These are phyloP conservation scores for Eurypyga helias DNA, from an alignment of 2,113 vertebrate genomes.

Conservation along the genomic window DNA sequence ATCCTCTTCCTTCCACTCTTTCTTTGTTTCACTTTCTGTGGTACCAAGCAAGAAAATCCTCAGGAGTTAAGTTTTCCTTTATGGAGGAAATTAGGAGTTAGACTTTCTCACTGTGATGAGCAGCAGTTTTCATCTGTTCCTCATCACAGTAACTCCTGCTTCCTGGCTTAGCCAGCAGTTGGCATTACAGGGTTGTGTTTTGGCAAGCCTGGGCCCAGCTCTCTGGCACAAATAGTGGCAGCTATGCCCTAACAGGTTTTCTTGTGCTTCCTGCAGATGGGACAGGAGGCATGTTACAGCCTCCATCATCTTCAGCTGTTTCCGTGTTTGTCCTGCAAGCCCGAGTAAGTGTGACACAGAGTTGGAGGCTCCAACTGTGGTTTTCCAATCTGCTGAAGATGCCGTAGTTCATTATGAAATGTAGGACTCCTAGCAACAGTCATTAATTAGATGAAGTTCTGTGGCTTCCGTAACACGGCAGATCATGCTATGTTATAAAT, in stretches of 20 bases:
- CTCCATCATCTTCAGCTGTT: neutral
- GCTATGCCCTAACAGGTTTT: neutral
- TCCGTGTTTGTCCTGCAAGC: neutral
- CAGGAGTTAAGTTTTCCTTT: neutral
- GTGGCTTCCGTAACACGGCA: neutral
- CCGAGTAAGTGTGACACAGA: neutral
- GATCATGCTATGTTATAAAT: accelerated
- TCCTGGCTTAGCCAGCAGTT: neutral
- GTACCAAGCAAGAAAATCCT: neutral
- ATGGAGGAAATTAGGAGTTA: neutral
- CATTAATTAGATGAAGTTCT: neutral
- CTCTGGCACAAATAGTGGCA: neutral
- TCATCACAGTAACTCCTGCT: neutral
- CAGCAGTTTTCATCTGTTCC: neutral
- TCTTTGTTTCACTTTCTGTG: neutral
- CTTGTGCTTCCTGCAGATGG: neutral
- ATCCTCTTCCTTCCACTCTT: neutral
- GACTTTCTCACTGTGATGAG: neutral
- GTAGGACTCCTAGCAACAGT: neutral
- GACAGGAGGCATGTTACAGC: neutral
- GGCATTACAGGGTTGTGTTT: neutral
- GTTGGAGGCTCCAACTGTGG: neutral
- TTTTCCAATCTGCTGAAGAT: neutral
- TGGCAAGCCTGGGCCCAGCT: neutral
- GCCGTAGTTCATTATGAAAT: neutral